These are phyloP conservation scores for Sebastes umbrosus DNA, from an alignment of 2,797 vertebrate species.

Conservation along the genomic window DNA sequence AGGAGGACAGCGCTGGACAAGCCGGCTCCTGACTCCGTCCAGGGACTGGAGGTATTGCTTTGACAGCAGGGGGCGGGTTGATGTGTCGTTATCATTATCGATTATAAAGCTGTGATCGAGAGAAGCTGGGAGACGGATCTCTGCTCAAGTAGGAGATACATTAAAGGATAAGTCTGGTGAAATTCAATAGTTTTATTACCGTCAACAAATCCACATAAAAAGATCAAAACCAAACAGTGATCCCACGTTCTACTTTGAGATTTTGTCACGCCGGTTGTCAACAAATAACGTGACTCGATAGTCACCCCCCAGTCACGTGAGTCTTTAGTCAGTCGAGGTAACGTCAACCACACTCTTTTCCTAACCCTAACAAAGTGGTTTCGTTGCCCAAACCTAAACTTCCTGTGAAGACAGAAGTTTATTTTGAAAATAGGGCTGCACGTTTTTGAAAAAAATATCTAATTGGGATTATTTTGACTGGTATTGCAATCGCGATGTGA, in stretches of 20 bases:
- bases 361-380: too few species aligned
- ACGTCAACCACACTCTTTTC: too few species aligned
- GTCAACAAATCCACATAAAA: neutral
- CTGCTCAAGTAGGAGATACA: neutral
- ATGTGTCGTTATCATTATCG: neutral
- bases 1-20: neutral
- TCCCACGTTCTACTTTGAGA: too few species aligned
- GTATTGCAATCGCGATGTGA: too few species aligned
- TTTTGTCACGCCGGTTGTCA: too few species aligned
- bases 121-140: neutral
- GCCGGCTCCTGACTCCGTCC: neutral
- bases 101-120: slow-evolving; percentile 10
- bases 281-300: too few species aligned
- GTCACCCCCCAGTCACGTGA: too few species aligned
- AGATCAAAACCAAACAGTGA: neutral
- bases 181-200: neutral
- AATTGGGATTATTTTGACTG: rapidly evolving
- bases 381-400: too few species aligned
- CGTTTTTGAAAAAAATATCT: too few species aligned
- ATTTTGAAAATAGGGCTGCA: too few species aligned
- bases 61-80: neutral
- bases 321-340: too few species aligned
- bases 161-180: neutral
- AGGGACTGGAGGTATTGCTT: slow-evolving; percentile 10
- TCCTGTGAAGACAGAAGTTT: too few species aligned